Percentiles rank a stretch among this genome's conserved stretches.
These are phyloP conservation scores for Plodia interpunctella DNA, from an alignment of 1,140 invertebrate species.

Conservation along the genomic window DNA sequence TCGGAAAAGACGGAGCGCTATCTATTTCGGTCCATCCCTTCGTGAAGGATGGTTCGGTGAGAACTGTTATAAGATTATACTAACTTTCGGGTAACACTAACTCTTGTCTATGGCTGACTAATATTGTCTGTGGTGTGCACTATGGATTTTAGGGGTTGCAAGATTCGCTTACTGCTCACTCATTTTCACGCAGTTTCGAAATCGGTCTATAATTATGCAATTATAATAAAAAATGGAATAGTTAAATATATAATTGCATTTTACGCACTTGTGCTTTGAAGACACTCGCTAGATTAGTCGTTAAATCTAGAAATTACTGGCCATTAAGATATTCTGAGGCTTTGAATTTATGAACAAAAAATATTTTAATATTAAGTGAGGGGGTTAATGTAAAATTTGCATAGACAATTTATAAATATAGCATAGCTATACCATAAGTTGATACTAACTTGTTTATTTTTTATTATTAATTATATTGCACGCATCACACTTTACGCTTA, in stretches of 20 bases:
- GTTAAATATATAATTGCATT: no score
- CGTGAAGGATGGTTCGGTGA: slow-evolving; percentile 57
- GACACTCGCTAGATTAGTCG: no score
- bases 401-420: no score
- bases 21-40: slow-evolving; percentile 64
- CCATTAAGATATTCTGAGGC: no score
- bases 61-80: slow-evolving; percentile 28
- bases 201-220: not conserved
- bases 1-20: slow-evolving; percentile 62
- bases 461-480: no score
- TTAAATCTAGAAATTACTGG: no score
- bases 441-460: no score
- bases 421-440: no score
- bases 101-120: slow-evolving; percentile 8
- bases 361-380: no score
- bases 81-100: slow-evolving; percentile 20
- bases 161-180: not conserved
- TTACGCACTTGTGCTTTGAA: no score
- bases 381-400: no score
- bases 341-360: no score
- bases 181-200: not conserved
- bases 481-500: slow-evolving; percentile 6
- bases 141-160: not conserved
- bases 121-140: slow-evolving; percentile 8
- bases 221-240: not conserved